phyloP scores from a whole-genome alignment of 2,888 invertebrate species.

The Cheilosia impressa region DNA sequence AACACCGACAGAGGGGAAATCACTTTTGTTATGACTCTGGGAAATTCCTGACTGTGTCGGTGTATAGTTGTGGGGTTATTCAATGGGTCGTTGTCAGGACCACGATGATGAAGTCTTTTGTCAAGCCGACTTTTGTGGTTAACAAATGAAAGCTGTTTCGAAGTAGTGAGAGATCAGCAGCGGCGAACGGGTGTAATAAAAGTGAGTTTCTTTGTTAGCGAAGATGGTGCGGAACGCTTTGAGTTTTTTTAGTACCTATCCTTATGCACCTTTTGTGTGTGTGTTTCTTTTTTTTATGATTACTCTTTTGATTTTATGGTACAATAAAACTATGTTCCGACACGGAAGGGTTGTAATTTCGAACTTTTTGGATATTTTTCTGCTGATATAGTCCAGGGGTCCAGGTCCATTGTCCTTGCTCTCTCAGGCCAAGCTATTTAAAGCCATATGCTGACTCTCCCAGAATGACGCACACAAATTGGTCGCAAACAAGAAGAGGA shows the following conservation, averaged over 20 bases:
- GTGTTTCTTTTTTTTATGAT: constrained; percentile 56
- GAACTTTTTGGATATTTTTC: constrained; percentile 14
- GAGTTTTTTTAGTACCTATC: constrained; percentile 41
- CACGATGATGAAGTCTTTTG: constrained; percentile 72
- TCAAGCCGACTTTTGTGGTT: constrained; percentile 70
- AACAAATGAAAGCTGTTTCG: constrained; percentile 65
- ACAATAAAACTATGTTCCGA: constrained; percentile 59
- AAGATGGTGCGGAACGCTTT: constrained; percentile 50
- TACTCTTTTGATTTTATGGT: constrained; percentile 65
- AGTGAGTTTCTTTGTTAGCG: constrained; percentile 54
- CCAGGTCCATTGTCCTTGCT: background rate
- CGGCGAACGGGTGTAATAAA: constrained; percentile 43
- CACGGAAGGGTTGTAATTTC: constrained; percentile 43
- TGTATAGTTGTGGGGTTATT: constrained; percentile 21
- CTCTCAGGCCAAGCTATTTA: background rate
- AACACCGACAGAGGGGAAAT: constrained; percentile 35
- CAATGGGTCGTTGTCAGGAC: constrained; percentile 52
- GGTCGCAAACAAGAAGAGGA: constrained; percentile 44
- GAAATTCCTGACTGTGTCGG: constrained; percentile 46
- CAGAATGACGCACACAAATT: constrained; percentile 41
- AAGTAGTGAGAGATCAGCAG: constrained; percentile 14
- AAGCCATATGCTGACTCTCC: background rate
- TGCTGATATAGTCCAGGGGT: background rate
- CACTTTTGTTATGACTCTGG: constrained; percentile 68
- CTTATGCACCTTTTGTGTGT: constrained; percentile 43